A percentile compares a stretch with the other conserved stretches of the same genome.
Evolutionary conservation across 2,888 invertebrate species (phyloP).

Genomic region (Nomada fucata): DNA sequence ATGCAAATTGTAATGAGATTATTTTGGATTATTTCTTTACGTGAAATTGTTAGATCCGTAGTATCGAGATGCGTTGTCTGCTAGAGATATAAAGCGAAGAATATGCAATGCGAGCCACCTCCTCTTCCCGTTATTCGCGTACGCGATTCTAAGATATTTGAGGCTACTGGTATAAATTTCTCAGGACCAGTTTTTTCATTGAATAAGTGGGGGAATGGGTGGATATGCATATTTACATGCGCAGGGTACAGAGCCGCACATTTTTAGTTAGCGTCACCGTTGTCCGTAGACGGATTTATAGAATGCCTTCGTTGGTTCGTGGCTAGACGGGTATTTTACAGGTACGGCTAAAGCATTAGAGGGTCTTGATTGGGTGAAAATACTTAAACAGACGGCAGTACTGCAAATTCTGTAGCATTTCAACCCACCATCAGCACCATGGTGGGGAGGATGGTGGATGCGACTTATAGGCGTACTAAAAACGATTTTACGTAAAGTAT

Average conservation of each 20-base stretch:
- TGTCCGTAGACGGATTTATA: conserved; percentile 72
- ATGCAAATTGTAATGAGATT: not conserved
- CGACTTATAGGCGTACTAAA: conserved; percentile 6
- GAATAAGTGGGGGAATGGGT: conserved; percentile 61
- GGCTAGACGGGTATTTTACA: conserved; percentile 77
- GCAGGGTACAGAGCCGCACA: conserved; percentile 78
- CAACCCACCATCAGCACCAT: conserved; percentile 51
- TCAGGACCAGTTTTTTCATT: conserved; percentile 76
- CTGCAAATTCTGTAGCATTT: conserved; percentile 65
- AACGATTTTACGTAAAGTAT: not conserved
- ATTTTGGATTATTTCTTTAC: not conserved
- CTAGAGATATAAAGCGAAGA: not conserved
- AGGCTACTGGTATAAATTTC: conserved; percentile 75
- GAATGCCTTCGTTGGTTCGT: conserved; percentile 76
- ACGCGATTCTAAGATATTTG: conserved; percentile 63
- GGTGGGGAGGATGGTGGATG: conserved; percentile 40
- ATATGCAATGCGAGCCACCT: conserved; percentile 8
- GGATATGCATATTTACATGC: conserved; percentile 79
- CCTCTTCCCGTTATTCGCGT: conserved; percentile 24
- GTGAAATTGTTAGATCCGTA: not conserved
- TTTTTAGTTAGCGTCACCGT: conserved; percentile 73
- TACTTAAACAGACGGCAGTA: conserved; percentile 28
- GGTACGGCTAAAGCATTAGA: conserved; percentile 70
- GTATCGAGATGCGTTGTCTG: not conserved
- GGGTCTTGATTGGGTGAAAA: conserved; percentile 15